Percentiles rank a stretch among this genome's conserved stretches.
These are phyloP conservation scores for Crenichthys baileyi DNA, from an alignment of 2,797 vertebrate species.

Conservation along the genomic window DNA sequence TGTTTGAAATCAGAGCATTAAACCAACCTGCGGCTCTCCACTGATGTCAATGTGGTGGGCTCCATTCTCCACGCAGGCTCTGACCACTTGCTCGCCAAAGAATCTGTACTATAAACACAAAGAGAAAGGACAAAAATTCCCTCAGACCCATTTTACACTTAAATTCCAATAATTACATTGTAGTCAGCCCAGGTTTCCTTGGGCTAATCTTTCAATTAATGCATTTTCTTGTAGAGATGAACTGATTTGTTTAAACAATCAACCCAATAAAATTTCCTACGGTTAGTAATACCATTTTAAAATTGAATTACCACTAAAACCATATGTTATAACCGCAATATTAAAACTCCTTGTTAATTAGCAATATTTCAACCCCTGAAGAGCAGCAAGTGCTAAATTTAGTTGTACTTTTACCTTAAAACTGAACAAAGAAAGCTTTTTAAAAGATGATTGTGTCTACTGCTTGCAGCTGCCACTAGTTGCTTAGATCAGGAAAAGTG, in stretches of 20 bases:
- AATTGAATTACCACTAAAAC: too few relatives aligned
- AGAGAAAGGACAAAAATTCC: neutral
- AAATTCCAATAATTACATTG: neutral
- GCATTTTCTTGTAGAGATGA: neutral
- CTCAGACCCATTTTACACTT: neutral
- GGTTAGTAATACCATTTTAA: too few relatives aligned
- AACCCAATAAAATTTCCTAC: too few relatives aligned
- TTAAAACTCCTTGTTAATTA: neutral
- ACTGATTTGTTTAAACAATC: neutral
- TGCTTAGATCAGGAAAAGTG: neutral
- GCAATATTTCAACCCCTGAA: neutral
- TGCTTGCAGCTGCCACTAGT: too few relatives aligned
- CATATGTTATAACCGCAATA: too few relatives aligned
- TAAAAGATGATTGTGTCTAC: neutral
- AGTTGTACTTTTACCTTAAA: neutral
- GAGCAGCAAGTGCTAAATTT: too few relatives aligned
- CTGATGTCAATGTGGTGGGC: constrained; percentile 90
- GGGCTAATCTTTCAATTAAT: neutral
- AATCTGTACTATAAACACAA: constrained; percentile 76
- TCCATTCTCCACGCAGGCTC: constrained; percentile 94
- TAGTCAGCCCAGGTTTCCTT: neutral
- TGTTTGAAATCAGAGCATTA: neutral
- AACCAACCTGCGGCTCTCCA: constrained; percentile 92
- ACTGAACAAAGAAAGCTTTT: neutral
- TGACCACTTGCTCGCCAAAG: constrained; percentile 90